A percentile compares a stretch with the other conserved stretches of the same genome.
phyloP scores from a whole-genome alignment of 2,797 vertebrate genomes.

The Ambastaia sidthimunki region DNA sequence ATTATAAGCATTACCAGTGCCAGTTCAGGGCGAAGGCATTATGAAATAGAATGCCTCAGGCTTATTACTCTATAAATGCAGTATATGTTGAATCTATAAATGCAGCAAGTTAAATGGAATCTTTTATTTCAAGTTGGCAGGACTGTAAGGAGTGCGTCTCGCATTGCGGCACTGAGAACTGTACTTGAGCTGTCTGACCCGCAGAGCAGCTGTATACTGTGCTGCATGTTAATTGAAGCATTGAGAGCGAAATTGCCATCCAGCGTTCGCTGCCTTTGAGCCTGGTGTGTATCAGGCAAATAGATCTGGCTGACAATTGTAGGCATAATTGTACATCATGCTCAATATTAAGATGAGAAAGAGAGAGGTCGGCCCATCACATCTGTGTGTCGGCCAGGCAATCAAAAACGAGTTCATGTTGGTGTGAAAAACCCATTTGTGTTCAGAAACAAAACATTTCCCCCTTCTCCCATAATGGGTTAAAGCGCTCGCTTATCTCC shows the following conservation, averaged over 20 bases:
- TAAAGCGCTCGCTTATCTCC: slow-evolving; percentile 81
- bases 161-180: background rate
- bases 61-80: background rate
- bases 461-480: slow-evolving; percentile 77
- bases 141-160: background rate
- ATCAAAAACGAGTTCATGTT: slow-evolving; percentile 76
- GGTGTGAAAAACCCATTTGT: slow-evolving; percentile 86
- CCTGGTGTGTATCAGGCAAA: slow-evolving; percentile 74
- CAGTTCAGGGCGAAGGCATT: background rate
- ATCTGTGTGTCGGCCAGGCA: slow-evolving; percentile 68
- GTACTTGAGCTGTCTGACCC: background rate
- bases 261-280: slow-evolving; percentile 71
- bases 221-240: slow-evolving; percentile 80
- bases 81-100: slow-evolving; percentile 13
- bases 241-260: slow-evolving; percentile 74
- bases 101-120: slow-evolving; percentile 30
- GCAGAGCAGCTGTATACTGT: slow-evolving; percentile 68
- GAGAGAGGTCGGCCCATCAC: slow-evolving; percentile 80
- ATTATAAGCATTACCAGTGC: slow-evolving; percentile 1
- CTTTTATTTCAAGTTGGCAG: slow-evolving; percentile 30
- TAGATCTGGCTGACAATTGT: slow-evolving; percentile 75
- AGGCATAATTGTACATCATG: slow-evolving; percentile 76
- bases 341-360: slow-evolving; percentile 78
- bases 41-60: background rate
- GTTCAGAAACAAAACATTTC: slow-evolving; percentile 88